Evolutionary conservation across 2,888 invertebrate species (phyloP), one percentile per base, ranked within the genome.

Genomic region (Eremobia ochroleuca): DNA sequence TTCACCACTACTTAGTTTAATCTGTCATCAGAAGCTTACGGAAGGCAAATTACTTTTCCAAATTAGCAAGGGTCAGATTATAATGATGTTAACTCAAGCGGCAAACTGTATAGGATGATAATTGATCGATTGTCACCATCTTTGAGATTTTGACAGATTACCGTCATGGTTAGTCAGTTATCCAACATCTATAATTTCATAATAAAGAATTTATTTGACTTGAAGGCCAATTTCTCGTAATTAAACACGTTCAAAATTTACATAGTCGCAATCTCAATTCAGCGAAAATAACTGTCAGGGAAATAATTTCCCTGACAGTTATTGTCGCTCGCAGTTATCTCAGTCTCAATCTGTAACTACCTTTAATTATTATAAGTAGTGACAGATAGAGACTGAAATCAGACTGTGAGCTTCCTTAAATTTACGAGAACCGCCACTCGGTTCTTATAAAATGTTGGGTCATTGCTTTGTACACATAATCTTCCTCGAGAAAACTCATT

Each of bases 401-500:
- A 52, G 25, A 52, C 25, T 25, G 52, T 8, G 52, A 52, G 25
- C 9, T 52, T 52, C 25, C 25, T 4, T 52, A 25, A 25, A 25
- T 2, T 49, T 9, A 49, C 25, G 25, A 9, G 25, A 49, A 25
- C 9, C 9, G 25, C 9, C 49, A 8, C 25, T 49, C 25, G 25
- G 4, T 40, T n/a, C 21, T 49, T 40, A 49, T 31, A 11, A 62
- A 77, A 62, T 31, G 18, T 6, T 43, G 37, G 3, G 11, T 58
- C 68, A 21, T 31, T 46, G n/a, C 40, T 43, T 40, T 58, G 25
- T 76, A 34, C 34, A 43, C n/a, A 64, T 28, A 37, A 21, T 18
- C 43, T 59, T 21, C 15, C 13, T 31, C n/a, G 49, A 43, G 46
- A 68, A 79, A 79, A 75, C 74, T 75, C 68, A 66, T 65, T 74